Base-by-base conservation (phyloP, 2,797 vertebrate species). In the Melanotaenia pygmaea region DNA sequence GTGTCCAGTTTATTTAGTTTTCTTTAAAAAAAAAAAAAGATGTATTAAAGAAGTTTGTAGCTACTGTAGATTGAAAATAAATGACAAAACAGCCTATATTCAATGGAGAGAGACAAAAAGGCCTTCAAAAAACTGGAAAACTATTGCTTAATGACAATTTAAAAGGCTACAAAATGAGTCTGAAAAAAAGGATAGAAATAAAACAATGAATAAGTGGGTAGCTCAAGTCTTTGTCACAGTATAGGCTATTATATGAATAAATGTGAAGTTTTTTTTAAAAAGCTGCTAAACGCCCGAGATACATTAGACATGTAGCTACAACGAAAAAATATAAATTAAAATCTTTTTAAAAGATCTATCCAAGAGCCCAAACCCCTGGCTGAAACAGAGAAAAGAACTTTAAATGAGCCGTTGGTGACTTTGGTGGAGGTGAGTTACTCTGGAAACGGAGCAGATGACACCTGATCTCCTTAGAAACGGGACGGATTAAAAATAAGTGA, bases 391-490 rank as follows among this genome's bases (percentile, higher is more conserved):
- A 57, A 64, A 61, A 24, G 2, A 13, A 16, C 4, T 26, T 66
- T 66, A 53, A 34, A n/a, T 68, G 72, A 51, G 58, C 12, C 8
- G 51, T 26, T 72, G 34, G 28, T 68, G 62, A 63, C 63, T 62
- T 43, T 54, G 30, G 50, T 66, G 37, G 3, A 57, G 43, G 40
- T 16, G 54, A 14, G n/a, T 37, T 9, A 66, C 28, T 37, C 26
- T 35, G 53, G 37, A 54, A 65, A 64, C 65, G 72, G 7, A 59
- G 43, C 67, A 68, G 37, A 70, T 69, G 58, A 43, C 59, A 74
- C 40, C 8, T 28, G 72, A 75, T 69, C 60, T 40, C 59, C 66
- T 56, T 64, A 65, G 76, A 70, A 81, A 77, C 79, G 40, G 28
- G 37, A 53, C 64, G 26, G 32, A 61, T 30, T 4, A 72, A 47